Conservation (phyloP, 1,140 invertebrate genomes). For the Colletes gigas region DNA sequence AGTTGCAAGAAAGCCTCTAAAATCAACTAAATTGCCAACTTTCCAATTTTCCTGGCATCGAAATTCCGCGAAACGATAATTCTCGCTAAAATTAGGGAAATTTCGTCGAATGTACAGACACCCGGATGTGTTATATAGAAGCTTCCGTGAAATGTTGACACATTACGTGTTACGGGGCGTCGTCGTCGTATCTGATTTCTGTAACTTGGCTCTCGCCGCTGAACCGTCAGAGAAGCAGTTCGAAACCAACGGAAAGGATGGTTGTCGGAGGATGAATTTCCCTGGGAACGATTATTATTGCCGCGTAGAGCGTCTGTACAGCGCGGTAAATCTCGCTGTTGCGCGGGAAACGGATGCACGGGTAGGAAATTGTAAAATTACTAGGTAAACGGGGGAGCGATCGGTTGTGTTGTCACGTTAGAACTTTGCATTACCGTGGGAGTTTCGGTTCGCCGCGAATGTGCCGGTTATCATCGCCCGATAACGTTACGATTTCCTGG, state of each 20-base stretch:
- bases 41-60: no score
- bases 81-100: not conserved
- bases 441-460: conserved; percentile 34
- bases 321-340: conserved; percentile 33
- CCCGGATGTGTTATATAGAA: not conserved
- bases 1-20: not conserved
- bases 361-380: conserved; percentile 58
- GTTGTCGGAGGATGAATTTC: conserved; percentile 38
- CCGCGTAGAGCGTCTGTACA: conserved; percentile 10
- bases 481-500: conserved; percentile 32
- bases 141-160: conserved; percentile 7
- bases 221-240: conserved; percentile 19
- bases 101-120: no score
- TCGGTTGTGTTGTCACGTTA: conserved; percentile 34
- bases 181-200: conserved; percentile 35
- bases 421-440: conserved; percentile 12
- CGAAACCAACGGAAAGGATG: conserved; percentile 3
- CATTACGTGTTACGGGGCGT: conserved; percentile 7
- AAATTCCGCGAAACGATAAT: no score
- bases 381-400: not conserved
- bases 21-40: no score
- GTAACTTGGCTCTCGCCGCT: conserved; percentile 32
- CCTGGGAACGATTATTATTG: conserved; percentile 51
- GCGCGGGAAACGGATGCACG: conserved; percentile 52
- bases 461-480: conserved; percentile 23